phyloP scores from a whole-genome alignment of 2,113 vertebrate species.

The Cryptoleucopteryx plumbea region DNA sequence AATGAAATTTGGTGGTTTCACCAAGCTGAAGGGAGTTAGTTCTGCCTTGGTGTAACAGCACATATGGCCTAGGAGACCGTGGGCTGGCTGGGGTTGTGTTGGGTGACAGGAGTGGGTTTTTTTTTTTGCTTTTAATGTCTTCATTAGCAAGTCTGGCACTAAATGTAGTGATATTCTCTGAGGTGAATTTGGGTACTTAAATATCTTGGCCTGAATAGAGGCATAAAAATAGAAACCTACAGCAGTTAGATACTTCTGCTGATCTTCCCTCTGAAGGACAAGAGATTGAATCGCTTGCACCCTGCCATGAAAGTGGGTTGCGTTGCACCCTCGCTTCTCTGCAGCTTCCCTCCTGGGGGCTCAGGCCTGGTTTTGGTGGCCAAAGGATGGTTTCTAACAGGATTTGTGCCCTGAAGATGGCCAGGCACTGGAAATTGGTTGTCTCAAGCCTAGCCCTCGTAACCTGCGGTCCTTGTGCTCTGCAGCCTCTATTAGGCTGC shows the following conservation, averaged over 20 bases:
- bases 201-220: constrained; percentile 46
- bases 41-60: not conserved
- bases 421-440: not conserved
- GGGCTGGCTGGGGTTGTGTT: not conserved
- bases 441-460: not conserved
- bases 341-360: not conserved
- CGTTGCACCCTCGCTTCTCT: not conserved
- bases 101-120: not conserved
- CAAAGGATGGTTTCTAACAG: not conserved
- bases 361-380: not conserved
- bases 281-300: not conserved
- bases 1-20: not conserved
- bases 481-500: not conserved
- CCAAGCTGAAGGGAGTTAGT: not conserved
- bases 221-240: constrained; percentile 32
- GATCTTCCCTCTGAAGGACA: constrained; percentile 3
- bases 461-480: not conserved
- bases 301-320: not conserved
- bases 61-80: accelerated
- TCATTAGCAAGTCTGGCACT: constrained; percentile 33
- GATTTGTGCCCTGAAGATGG: not conserved
- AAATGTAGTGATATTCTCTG: not conserved
- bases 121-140: not conserved
- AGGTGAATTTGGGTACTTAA: constrained; percentile 39
- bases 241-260: not conserved